Conservation (phyloP, 2,797 vertebrate genomes). For the Pipistrellus pipistrellus region DNA sequence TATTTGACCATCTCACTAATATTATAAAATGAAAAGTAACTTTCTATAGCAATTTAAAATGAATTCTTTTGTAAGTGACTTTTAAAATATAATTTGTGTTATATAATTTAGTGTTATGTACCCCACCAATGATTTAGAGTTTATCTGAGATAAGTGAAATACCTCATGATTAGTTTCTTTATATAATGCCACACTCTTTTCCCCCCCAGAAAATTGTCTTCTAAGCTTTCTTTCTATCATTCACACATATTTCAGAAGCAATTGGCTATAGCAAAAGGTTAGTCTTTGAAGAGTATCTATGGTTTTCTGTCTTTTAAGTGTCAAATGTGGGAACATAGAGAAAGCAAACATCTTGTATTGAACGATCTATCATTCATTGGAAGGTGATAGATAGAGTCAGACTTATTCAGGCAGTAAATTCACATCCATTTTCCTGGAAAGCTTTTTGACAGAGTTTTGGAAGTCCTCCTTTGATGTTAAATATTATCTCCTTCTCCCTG, state of each 20-base stretch:
- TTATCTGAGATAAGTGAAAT: conserved; percentile 44
- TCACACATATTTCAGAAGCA: conserved; percentile 73
- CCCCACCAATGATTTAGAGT: conserved; percentile 48
- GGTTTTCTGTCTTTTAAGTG: conserved; percentile 74
- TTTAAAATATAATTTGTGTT: conserved; percentile 45
- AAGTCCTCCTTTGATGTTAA: conserved; percentile 65
- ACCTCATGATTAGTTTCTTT: conserved; percentile 59
- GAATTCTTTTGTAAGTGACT: neutral
- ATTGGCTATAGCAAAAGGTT: conserved; percentile 69
- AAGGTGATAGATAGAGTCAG: conserved; percentile 68
- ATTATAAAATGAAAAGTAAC: neutral
- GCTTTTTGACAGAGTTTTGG: conserved; percentile 68
- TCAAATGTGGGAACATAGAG: conserved; percentile 75
- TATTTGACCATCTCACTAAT: neutral
- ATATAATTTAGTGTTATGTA: conserved; percentile 11
- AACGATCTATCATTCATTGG: conserved; percentile 71
- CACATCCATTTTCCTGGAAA: conserved; percentile 76
- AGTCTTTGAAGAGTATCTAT: conserved; percentile 74
- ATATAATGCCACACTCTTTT: conserved; percentile 55
- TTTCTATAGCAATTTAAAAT: neutral
- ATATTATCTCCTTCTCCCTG: conserved; percentile 27
- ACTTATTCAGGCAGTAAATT: conserved; percentile 76
- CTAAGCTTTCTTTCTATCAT: conserved; percentile 47
- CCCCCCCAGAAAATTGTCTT: conserved; percentile 25
- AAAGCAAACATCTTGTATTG: conserved; percentile 70